Conservation (phyloP, 2,888 invertebrate genomes). For the Cylindroiulus punctatus region DNA sequence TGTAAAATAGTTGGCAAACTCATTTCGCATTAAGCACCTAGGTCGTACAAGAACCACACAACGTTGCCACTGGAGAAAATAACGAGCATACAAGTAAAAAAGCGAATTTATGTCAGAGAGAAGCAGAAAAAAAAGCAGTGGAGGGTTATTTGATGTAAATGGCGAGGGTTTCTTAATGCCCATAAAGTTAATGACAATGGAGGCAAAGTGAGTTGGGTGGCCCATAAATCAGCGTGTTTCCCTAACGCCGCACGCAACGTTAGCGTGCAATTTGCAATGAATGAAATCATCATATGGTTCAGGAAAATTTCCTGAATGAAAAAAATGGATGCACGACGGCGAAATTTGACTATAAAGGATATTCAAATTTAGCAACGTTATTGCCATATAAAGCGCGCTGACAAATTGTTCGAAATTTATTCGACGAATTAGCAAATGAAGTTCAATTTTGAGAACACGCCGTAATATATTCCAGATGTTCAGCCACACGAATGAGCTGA, state of each 20-base stretch:
- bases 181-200: background rate
- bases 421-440: background rate
- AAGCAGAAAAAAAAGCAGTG: slow-evolving; percentile 6
- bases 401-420: background rate
- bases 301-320: background rate
- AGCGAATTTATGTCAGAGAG: background rate
- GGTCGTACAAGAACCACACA: too few relatives aligned
- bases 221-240: slow-evolving; percentile 11
- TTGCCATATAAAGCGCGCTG: background rate
- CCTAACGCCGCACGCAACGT: background rate
- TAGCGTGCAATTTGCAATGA: background rate
- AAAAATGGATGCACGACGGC: background rate
- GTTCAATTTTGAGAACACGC: background rate
- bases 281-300: slow-evolving; percentile 24
- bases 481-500: too few relatives aligned
- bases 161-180: background rate
- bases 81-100: background rate
- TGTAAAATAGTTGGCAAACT: too few relatives aligned
- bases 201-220: background rate
- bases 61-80: too few relatives aligned
- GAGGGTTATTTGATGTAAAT: slow-evolving; percentile 9
- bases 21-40: too few relatives aligned
- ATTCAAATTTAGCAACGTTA: background rate
- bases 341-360: background rate
- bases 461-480: background rate